Evolutionary conservation across 1,140 invertebrate genomes (phyloP).

Genomic region (Drosophila takahashii): DNA sequence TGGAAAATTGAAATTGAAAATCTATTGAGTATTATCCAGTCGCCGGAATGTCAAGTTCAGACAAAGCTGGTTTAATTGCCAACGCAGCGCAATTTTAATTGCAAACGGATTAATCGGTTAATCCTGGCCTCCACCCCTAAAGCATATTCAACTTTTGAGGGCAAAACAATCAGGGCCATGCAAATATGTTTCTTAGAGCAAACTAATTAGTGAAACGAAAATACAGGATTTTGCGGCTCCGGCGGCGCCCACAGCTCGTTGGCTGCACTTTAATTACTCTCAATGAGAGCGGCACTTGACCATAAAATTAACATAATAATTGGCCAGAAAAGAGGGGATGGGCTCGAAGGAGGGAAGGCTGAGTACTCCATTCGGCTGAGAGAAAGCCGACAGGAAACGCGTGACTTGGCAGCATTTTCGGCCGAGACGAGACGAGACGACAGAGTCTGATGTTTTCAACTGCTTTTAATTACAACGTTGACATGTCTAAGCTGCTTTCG

Average conservation of each 20-base stretch:
- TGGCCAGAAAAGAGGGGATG: constrained; percentile 34
- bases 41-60: constrained; percentile 46
- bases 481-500: constrained; percentile 80
- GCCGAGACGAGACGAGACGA: constrained; percentile 7
- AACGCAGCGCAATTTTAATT: constrained; percentile 34
- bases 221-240: constrained; percentile 8
- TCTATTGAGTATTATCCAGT: constrained; percentile 45
- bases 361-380: constrained; percentile 6
- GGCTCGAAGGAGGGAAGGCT: not conserved
- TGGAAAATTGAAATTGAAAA: constrained; percentile 73
- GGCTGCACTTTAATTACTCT: constrained; percentile 59
- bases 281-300: constrained; percentile 55
- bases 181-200: constrained; percentile 44
- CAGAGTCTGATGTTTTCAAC: constrained; percentile 67
- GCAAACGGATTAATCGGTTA: constrained; percentile 37
- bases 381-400: constrained; percentile 70
- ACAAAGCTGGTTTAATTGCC: constrained; percentile 20
- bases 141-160: constrained; percentile 16
- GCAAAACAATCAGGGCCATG: constrained; percentile 24
- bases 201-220: constrained; percentile 25
- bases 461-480: constrained; percentile 81
- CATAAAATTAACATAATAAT: constrained; percentile 79
- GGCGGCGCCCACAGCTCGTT: constrained; percentile 32
- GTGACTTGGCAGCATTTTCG: constrained; percentile 71
- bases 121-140: not conserved